Evolutionary conservation across 2,113 vertebrate genomes (phyloP).

Genomic region (Hippolais icterina): DNA sequence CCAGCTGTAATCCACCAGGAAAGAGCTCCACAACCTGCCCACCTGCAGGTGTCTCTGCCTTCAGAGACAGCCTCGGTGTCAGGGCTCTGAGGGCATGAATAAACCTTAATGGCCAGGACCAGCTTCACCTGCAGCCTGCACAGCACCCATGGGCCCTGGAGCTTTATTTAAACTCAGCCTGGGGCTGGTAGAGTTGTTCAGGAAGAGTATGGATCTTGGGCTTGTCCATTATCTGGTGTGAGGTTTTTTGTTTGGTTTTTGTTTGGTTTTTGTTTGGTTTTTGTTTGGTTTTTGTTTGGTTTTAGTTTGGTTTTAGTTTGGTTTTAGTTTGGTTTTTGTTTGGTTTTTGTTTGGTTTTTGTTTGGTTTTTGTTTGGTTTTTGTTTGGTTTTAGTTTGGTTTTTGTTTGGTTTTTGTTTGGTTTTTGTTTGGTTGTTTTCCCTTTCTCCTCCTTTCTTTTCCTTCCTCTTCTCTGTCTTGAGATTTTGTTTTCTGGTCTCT

Average conservation of each 20-base stretch:
- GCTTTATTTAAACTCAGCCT: not conserved
- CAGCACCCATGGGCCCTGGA: not conserved
- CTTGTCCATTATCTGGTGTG: accelerated
- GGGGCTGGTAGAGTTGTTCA: accelerated
- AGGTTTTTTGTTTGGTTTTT: accelerated
- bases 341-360: too few species aligned
- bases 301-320: too few species aligned
- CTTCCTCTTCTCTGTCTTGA: not conserved
- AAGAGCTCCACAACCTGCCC: not conserved
- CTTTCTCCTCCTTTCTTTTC: not conserved
- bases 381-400: not conserved
- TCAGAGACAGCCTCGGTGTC: accelerated
- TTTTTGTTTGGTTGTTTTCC: too few species aligned
- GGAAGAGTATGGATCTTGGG: accelerated
- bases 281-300: too few species aligned
- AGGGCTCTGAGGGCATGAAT: not conserved
- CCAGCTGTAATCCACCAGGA: not conserved
- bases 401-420: too few species aligned
- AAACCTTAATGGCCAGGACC: not conserved
- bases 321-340: too few species aligned
- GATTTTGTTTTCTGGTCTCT: accelerated
- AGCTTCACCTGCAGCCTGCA: not conserved
- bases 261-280: not conserved
- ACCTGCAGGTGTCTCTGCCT: not conserved
- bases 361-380: too few species aligned